Conservation (phyloP, 2,888 invertebrate genomes). For the Podabrus alpinus region DNA sequence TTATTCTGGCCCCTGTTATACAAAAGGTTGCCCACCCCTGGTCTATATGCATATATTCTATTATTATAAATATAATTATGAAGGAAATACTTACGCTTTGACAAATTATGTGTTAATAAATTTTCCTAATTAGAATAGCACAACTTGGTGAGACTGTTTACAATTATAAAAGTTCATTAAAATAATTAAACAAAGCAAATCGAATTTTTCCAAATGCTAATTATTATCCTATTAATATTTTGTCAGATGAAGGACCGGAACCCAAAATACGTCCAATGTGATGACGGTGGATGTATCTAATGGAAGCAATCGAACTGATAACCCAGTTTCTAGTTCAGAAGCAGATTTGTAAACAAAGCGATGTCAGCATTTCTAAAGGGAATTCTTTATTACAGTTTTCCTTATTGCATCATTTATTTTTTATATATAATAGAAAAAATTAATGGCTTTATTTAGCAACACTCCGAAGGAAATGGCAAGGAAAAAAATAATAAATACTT, state of each 20-base stretch:
- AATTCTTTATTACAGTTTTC: neutral
- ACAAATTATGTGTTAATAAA: too few relatives aligned
- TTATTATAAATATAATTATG: too few relatives aligned
- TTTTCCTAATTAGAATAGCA: too few relatives aligned
- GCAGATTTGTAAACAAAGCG: conserved; percentile 10
- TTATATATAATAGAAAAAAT: neutral
- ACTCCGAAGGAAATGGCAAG: neutral
- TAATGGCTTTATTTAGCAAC: neutral
- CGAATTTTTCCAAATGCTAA: neutral
- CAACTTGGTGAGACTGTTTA: too few relatives aligned
- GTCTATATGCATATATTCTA: too few relatives aligned
- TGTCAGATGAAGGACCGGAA: neutral
- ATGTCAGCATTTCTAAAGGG: neutral
- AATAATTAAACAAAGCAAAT: neutral
- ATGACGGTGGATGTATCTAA: conserved; percentile 16
- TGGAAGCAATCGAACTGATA: conserved; percentile 32
- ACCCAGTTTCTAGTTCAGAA: conserved; percentile 27
- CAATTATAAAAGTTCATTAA: too few relatives aligned
- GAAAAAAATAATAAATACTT: neutral
- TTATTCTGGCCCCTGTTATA: too few relatives aligned
- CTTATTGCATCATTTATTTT: neutral
- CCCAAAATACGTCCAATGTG: conserved; percentile 29
- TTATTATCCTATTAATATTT: conserved; percentile 5
- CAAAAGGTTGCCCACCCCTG: too few relatives aligned
- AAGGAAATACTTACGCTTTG: too few relatives aligned